phyloP scores from a whole-genome alignment of 2,113 vertebrate species.

The Sturnira hondurensis region DNA sequence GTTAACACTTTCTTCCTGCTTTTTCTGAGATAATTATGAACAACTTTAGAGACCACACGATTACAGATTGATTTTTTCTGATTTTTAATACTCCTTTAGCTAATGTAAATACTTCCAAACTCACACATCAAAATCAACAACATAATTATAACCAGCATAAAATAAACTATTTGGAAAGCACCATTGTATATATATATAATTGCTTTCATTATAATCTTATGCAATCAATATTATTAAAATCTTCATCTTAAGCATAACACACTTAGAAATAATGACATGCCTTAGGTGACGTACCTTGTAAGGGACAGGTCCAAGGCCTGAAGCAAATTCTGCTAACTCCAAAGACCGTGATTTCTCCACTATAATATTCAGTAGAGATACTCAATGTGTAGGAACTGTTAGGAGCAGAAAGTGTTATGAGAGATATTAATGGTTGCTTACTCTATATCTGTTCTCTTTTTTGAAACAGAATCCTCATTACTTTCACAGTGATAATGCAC shows the following conservation, averaged over 20 bases:
- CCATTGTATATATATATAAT: not conserved
- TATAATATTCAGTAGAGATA: not conserved
- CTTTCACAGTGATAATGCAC: not conserved
- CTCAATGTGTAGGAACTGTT: not conserved
- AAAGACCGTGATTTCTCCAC: not conserved
- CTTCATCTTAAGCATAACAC: not conserved
- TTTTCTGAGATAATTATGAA: not conserved
- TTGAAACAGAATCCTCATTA: not conserved
- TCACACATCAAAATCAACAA: not conserved
- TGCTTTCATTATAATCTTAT: not conserved
- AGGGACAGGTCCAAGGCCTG: not conserved
- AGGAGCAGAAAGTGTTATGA: too few species aligned
- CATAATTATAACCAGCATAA: not conserved
- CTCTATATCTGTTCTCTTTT: not conserved
- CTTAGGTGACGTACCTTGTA: not conserved
- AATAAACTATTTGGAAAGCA: not conserved
- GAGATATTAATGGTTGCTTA: not conserved
- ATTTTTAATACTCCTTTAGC: not conserved
- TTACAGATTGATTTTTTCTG: not conserved
- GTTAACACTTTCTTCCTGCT: not conserved
- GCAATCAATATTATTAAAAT: not conserved
- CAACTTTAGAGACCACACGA: not conserved
- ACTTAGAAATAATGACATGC: not conserved
- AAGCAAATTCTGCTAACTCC: not conserved
- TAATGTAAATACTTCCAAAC: constrained; percentile 35